Percentiles rank a stretch among this genome's conserved stretches.
These are phyloP conservation scores for Salvator merianae DNA, from an alignment of 2,113 vertebrate genomes.

Conservation along the genomic window DNA sequence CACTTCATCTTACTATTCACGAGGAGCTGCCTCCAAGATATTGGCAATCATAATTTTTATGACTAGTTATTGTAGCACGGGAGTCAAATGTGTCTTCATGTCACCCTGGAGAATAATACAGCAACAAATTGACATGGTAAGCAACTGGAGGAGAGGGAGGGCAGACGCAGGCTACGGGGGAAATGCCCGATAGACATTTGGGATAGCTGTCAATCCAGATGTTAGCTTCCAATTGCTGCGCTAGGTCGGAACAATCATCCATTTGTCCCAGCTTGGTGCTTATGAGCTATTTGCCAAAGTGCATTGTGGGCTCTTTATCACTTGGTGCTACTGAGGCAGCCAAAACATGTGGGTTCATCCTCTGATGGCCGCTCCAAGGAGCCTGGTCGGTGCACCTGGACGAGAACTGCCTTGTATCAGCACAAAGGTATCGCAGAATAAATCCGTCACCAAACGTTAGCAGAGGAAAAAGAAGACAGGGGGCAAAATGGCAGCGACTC, in stretches of 20 bases:
- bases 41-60: conserved; percentile 72
- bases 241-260: not conserved
- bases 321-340: not conserved
- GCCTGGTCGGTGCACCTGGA: not conserved
- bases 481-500: not conserved
- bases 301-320: not conserved
- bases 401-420: not conserved
- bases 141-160: conserved; percentile 15
- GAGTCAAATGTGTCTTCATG: conserved; percentile 50
- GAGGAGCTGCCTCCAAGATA: conserved; percentile 65
- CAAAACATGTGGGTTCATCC: no score
- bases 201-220: fast-evolving
- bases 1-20: conserved; percentile 48
- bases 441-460: not conserved
- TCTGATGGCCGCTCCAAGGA: not conserved
- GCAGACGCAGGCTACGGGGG: not conserved
- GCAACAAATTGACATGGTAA: conserved; percentile 25
- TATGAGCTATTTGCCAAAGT: not conserved
- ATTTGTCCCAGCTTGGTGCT: not conserved
- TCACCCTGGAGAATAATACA: conserved; percentile 48
- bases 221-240: not conserved
- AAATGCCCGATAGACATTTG: fast-evolving
- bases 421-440: not conserved
- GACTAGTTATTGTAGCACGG: conserved; percentile 51
- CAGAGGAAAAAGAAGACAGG: no score